Percentiles rank a stretch among this genome's conserved stretches.
These are phyloP conservation scores for Dendronephthya gigantea DNA, from an alignment of 64 coral and sea anemone genomes.

Conservation along the genomic window DNA sequence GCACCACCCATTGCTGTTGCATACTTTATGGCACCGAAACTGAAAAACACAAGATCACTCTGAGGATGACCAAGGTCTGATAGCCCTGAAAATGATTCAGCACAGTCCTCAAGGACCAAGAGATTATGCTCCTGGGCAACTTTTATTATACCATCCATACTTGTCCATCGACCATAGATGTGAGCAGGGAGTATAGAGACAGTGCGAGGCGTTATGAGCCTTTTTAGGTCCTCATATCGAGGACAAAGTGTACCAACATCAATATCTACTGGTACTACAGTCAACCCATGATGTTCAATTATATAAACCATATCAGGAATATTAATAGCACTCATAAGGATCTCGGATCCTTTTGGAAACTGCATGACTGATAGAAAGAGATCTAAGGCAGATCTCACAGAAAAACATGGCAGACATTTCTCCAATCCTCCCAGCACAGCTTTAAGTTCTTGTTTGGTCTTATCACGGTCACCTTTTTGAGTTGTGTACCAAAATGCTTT, in stretches of 20 bases:
- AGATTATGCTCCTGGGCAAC: slow-evolving; percentile 46
- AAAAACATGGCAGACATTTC: slow-evolving; percentile 56
- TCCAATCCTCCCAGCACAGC: slow-evolving; percentile 59
- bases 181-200: slow-evolving; percentile 78
- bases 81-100: slow-evolving; percentile 86
- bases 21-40: slow-evolving; percentile 91
- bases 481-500: slow-evolving; percentile 51
- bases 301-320: slow-evolving; percentile 84
- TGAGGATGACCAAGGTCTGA: slow-evolving; percentile 53
- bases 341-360: slow-evolving; percentile 71
- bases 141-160: slow-evolving; percentile 46
- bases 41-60: slow-evolving; percentile 72
- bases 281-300: slow-evolving; percentile 57
- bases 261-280: slow-evolving; percentile 81
- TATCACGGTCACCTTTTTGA: slow-evolving; percentile 27
- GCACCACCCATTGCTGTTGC: slow-evolving; percentile 73
- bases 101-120: slow-evolving; percentile 84
- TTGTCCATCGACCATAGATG: slow-evolving; percentile 85
- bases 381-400: slow-evolving; percentile 74
- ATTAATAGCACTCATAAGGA: slow-evolving; percentile 80
- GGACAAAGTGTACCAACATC: slow-evolving; percentile 68
- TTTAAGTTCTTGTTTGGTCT: slow-evolving; percentile 46
- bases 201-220: slow-evolving; percentile 67
- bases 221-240: slow-evolving; percentile 52
- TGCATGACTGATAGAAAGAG: slow-evolving; percentile 63